Base-by-base conservation (phyloP, 2,888 invertebrate species). In the Lepetodrilus schrolli region DNA sequence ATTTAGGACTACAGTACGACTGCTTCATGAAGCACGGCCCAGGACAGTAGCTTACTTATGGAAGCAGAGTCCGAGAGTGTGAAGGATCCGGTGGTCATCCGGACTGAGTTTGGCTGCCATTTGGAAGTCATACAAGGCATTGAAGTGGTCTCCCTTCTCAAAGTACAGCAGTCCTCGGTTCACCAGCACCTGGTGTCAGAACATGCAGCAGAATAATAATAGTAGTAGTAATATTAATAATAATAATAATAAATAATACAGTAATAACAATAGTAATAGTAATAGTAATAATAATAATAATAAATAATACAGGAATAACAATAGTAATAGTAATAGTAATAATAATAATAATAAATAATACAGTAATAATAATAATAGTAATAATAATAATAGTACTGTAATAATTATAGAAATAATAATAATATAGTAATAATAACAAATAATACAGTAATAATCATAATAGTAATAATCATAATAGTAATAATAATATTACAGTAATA, bases 21-120 rank as follows among this genome's bases (percentile, higher is more conserved):
- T n/a, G n/a, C n/a, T n/a, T n/a, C n/a, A n/a, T n/a, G n/a, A n/a
- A n/a, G n/a, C n/a, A n/a, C n/a, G n/a, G n/a, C n/a, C n/a, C n/a
- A n/a, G n/a, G n/a, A n/a, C n/a, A n/a, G n/a, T n/a, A n/a, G 73
- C 88, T 75, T 81, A 90, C 90, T 89, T 90, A 78, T 90, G 90
- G 73, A 86, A 87, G 75, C 90, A 90, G 13, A 90, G 81, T 3
- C 90, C 90, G 4, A 90, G 84, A 0, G 89, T 88, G 77, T 90
- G 90, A 34, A 88, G 86, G 26, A 90, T 87, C 47, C 83, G 80
- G 71, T 86, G 85, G 76, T 90, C 86, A 4, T 66, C 66, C 0
- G 89, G 85, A 36, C 82, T 81, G 26, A 89, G 81, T 38, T 82
- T 81, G 23, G 83, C 83, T 4, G 89, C 89, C 78, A 85, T 75